Evolutionary conservation across 2,888 invertebrate genomes (phyloP), one percentile per base, ranked within the genome.

Genomic region (Dicranocentrus wangi): DNA sequence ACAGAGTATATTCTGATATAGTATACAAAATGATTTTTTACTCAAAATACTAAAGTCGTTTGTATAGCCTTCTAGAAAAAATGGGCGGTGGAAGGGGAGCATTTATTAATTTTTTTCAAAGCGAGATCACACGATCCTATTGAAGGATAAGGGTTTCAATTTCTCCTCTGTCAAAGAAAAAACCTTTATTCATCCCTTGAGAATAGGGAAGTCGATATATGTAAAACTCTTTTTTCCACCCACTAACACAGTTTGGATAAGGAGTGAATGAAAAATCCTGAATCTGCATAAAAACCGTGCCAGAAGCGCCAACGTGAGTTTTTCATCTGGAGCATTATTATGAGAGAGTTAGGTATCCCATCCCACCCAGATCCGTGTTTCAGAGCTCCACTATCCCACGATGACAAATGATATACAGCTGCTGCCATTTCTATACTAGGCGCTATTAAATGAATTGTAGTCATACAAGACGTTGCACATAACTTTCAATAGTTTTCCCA

Each of bases 331-430:
- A 47, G n/a, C 66, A 65, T 47, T 47, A 47, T 47, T n/a, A n/a
- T n/a, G n/a, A n/a, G n/a, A n/a, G n/a, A n/a, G n/a, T n/a, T n/a
- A n/a, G n/a, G n/a, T n/a, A n/a, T n/a, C n/a, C n/a, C n/a, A n/a
- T n/a, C n/a, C n/a, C n/a, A n/a, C n/a, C n/a, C n/a, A n/a, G n/a
- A n/a, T n/a, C n/a, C n/a, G n/a, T n/a, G n/a, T n/a, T n/a, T n/a
- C n/a, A n/a, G n/a, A n/a, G 15, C 47, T 47, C 47, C n/a, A 47
- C n/a, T 53, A n/a, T n/a, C n/a, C n/a, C n/a, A 25, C 25, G 25
- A 73, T 73, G 53, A 73, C 73, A 73, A 73, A 73, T 65, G 63
- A 53, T 65, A 73, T 73, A 65, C 73, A 73, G 73, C 73, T 73
- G 63, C 53, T 73, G 39, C 63, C 47, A 39, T 21, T 53, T 39